Percentiles rank a stretch among this genome's conserved stretches.
phyloP scores from a whole-genome alignment of 2,888 invertebrate species.

The Tethea ocularis region DNA sequence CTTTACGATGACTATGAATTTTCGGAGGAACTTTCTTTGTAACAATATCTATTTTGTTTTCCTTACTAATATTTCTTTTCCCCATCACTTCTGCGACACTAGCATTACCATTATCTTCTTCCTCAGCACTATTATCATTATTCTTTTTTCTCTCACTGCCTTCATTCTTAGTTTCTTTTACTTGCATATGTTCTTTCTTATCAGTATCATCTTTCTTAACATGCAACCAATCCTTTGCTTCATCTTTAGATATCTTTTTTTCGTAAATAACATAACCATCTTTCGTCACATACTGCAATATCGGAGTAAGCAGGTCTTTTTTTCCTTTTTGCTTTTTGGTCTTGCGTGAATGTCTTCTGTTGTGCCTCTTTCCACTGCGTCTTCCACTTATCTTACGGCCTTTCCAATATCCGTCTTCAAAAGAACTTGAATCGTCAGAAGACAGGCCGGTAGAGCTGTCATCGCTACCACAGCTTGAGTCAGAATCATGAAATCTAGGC shows the following conservation, averaged over 20 bases:
- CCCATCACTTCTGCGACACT: not conserved
- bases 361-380: slow-evolving; percentile 35
- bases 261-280: slow-evolving; percentile 76
- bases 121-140: slow-evolving; percentile 16
- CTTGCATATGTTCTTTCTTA: slow-evolving; percentile 11
- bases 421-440: slow-evolving; percentile 42
- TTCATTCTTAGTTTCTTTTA: slow-evolving; percentile 17
- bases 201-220: slow-evolving; percentile 34
- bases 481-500: slow-evolving; percentile 24
- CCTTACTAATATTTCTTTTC: not conserved
- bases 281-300: slow-evolving; percentile 73
- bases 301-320: slow-evolving; percentile 58
- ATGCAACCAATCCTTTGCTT: slow-evolving; percentile 67
- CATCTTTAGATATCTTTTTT: slow-evolving; percentile 64
- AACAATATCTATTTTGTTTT: not conserved
- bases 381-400: slow-evolving; percentile 26
- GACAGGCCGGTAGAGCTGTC: slow-evolving; percentile 26
- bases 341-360: slow-evolving; percentile 31
- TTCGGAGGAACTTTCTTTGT: not conserved
- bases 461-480: slow-evolving; percentile 29
- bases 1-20: not conserved
- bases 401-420: slow-evolving; percentile 51
- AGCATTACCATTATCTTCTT: slow-evolving; percentile 10
- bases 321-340: slow-evolving; percentile 32
- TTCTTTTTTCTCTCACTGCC: slow-evolving; percentile 24